Percentiles rank a stretch among this genome's conserved stretches.
phyloP scores from a whole-genome alignment of 2,797 vertebrate species.

The Esox masquinongy region DNA sequence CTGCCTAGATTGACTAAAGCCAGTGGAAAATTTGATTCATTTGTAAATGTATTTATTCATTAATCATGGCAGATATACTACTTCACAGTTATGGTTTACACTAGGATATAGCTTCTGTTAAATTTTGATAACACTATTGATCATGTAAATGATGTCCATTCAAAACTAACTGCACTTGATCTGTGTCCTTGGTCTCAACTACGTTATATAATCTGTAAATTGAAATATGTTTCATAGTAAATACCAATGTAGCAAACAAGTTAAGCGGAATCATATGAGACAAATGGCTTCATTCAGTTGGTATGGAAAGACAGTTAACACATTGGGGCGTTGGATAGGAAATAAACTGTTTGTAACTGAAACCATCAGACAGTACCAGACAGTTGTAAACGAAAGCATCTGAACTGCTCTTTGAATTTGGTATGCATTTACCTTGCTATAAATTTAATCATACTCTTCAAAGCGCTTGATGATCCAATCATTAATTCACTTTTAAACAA shows the following conservation, averaged over 20 bases:
- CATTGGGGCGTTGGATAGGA: conserved; percentile 59
- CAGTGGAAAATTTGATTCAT: not conserved
- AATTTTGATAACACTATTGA: not conserved
- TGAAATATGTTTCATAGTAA: conserved; percentile 48
- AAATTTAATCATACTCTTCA: conserved; percentile 23
- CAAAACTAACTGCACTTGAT: not conserved
- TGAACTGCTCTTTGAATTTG: conserved; percentile 47
- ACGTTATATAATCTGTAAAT: conserved; percentile 26
- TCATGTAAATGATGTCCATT: not conserved
- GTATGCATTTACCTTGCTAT: conserved; percentile 39
- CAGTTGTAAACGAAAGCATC: conserved; percentile 65
- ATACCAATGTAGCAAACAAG: conserved; percentile 60
- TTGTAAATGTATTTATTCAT: not conserved
- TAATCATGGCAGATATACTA: not conserved
- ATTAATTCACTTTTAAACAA: not conserved
- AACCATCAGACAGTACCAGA: conserved; percentile 63
- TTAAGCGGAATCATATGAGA: conserved; percentile 54
- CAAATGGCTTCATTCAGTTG: conserved; percentile 59
- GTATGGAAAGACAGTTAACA: conserved; percentile 66
- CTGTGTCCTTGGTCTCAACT: conserved; percentile 20
- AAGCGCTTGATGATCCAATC: not conserved
- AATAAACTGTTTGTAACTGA: conserved; percentile 71
- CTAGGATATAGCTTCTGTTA: not conserved
- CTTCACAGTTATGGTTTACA: not conserved
- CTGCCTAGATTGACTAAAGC: not conserved